These are phyloP conservation scores for Mastomys natalensis DNA, from an alignment of 2,113 vertebrate species.

Conservation along the genomic window DNA sequence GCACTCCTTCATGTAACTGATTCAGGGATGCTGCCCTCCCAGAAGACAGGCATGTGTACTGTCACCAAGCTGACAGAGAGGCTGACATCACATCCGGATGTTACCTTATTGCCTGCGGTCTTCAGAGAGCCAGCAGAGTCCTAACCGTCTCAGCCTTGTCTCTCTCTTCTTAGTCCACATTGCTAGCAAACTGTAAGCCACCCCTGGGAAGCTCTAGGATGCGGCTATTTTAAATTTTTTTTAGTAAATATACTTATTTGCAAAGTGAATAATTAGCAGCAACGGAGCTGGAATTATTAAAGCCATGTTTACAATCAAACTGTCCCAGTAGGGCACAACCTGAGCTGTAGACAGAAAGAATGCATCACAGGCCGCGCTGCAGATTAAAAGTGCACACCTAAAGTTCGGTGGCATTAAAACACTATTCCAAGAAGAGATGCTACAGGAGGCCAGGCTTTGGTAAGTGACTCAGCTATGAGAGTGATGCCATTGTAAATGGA, in stretches of 20 bases:
- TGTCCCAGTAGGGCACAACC: neutral
- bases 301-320: neutral
- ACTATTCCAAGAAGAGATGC: neutral
- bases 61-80: neutral
- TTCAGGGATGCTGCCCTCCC: neutral
- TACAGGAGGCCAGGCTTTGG: neutral
- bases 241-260: conserved; percentile 13
- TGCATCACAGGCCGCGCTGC: neutral
- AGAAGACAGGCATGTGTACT: neutral
- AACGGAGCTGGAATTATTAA: conserved; percentile 23
- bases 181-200: neutral
- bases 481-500: too few species aligned
- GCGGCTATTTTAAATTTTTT: conserved; percentile 16
- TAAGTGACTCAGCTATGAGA: neutral
- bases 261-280: conserved; percentile 32
- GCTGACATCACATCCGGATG: neutral
- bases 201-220: neutral
- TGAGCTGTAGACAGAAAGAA: conserved; percentile 18
- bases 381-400: neutral
- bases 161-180: neutral
- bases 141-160: neutral
- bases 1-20: neutral
- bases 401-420: neutral
- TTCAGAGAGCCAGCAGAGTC: neutral
- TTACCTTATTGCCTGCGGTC: neutral